Evolutionary conservation across 1,140 invertebrate genomes (phyloP).

Genomic region (Conopomorpha cramerella): DNA sequence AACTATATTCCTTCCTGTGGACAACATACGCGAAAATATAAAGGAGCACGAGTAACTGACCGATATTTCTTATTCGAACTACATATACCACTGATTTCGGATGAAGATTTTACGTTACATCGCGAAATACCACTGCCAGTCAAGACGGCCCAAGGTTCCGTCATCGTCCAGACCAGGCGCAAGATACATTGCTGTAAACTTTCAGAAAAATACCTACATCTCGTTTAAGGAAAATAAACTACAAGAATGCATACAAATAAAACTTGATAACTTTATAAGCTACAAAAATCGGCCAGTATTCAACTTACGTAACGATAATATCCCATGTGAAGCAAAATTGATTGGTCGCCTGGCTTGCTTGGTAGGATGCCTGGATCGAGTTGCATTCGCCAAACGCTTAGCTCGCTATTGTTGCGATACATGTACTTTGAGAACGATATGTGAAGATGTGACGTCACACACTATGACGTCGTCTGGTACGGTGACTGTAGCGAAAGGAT

Average conservation of each 20-base stretch:
- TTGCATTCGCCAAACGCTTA: slow-evolving; percentile 7
- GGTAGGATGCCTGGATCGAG: slow-evolving; percentile 5
- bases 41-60: slow-evolving; percentile 6
- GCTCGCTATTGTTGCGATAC: slow-evolving; percentile 7
- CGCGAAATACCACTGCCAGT: slow-evolving; percentile 7
- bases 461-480: not conserved
- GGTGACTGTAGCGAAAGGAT: not conserved
- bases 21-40: slow-evolving; percentile 4
- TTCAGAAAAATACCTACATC: slow-evolving; percentile 5
- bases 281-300: slow-evolving; percentile 5
- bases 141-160: not conserved
- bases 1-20: slow-evolving; percentile 8
- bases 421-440: slow-evolving; percentile 5
- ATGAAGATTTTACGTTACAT: slow-evolving; percentile 8
- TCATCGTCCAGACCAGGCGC: not conserved
- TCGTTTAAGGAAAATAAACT: slow-evolving; percentile 3
- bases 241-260: slow-evolving; percentile 4
- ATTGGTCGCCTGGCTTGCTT: slow-evolving; percentile 1
- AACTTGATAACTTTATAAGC: slow-evolving; percentile 5
- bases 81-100: slow-evolving; percentile 6
- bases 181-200: slow-evolving; percentile 7
- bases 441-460: not conserved
- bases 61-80: slow-evolving; percentile 8
- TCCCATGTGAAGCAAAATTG: slow-evolving; percentile 8
- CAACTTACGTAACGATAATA: slow-evolving; percentile 6